Base-by-base conservation (phyloP, 2,797 vertebrate genomes). In the Gallinago solitaria region DNA sequence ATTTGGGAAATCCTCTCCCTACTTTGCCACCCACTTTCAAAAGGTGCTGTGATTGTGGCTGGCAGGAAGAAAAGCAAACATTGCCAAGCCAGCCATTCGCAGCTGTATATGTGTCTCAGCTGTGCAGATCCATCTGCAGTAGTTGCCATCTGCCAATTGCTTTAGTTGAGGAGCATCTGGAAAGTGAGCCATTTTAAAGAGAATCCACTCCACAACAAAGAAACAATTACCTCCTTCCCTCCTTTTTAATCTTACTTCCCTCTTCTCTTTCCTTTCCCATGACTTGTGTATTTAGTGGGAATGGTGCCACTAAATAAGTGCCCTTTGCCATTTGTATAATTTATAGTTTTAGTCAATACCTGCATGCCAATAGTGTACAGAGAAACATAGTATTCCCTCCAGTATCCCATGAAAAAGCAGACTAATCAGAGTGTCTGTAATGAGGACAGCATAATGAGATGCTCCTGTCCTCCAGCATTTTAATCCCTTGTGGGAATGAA, bases 101-200 rank as follows among this genome's bases (percentile, higher is more conserved):
- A 96, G 90, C 96, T 96, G 90, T 94, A 87, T 68, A 16, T 83
- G 71, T 64, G 91, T 57, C 90, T 96, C 94, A 92, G 91, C 94
- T 97, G 95, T 93, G 90, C 75, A 8, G 59, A 95, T 83, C 94
- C 96, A 97, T 96, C 94, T 96, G 95, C 94, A 92, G 65, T 48
- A 86, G 5, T 28, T 95, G 71, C 88, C 90, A 82, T 93, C 91
- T 97, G 96, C 95, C 96, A 96, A 59, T 80, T 94, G 71, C 86
- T 96, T 74, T 59, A 76, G 70, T 21, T 87, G 93, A 81, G 88
- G 68, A 96, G 93, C 96, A 96, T 97, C 95, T 97, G 96, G 91
- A 96, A 95, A 82, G 90, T 83, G 45, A 96, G 76, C 33, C 59
- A 43, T 85, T 95, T 94, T 73, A 56, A 87, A 91, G 76, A 56